These are phyloP conservation scores for Drosophila busckii DNA, from an alignment of 1,140 invertebrate species.

Conservation along the genomic window DNA sequence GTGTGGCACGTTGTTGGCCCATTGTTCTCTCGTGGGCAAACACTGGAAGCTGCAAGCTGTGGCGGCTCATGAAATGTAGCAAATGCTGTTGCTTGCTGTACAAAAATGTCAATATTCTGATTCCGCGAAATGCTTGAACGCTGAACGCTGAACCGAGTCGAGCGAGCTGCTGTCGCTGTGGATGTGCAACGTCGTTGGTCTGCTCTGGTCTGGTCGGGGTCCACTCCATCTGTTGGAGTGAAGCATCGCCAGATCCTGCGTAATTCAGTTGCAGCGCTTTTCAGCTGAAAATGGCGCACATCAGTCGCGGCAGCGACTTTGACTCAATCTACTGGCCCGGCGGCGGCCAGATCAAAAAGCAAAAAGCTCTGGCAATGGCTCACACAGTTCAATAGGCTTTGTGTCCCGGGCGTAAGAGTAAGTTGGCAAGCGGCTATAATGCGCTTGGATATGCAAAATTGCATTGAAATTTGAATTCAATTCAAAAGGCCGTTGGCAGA, in stretches of 20 bases:
- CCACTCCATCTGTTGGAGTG: constrained; percentile 26
- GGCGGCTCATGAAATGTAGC: constrained; percentile 37
- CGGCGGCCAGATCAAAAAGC: constrained; percentile 65
- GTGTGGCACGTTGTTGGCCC: constrained; percentile 68
- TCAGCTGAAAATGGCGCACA: constrained; percentile 48
- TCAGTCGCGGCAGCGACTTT: constrained; percentile 23
- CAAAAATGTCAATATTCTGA: constrained; percentile 77
- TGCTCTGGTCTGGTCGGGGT: constrained; percentile 8
- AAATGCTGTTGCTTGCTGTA: constrained; percentile 46
- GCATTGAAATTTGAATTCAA: constrained; percentile 78
- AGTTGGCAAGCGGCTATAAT: constrained; percentile 77
- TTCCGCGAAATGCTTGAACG: constrained; percentile 70
- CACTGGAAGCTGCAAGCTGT: constrained; percentile 38
- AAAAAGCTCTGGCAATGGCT: constrained; percentile 38
- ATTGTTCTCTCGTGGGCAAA: constrained; percentile 52
- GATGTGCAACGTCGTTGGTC: constrained; percentile 4
- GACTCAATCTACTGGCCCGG: constrained; percentile 34
- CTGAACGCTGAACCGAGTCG: constrained; percentile 23
- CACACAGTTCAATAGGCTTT: constrained; percentile 75
- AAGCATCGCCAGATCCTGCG: constrained; percentile 46
- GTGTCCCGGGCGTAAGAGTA: constrained; percentile 50
- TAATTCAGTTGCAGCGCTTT: constrained; percentile 70
- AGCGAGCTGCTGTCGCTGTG: constrained; percentile 16
- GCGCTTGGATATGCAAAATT: constrained; percentile 77
- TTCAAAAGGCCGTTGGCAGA: constrained; percentile 60